Base-by-base conservation (phyloP, 2,113 vertebrate genomes). In the Verasper variegatus region DNA sequence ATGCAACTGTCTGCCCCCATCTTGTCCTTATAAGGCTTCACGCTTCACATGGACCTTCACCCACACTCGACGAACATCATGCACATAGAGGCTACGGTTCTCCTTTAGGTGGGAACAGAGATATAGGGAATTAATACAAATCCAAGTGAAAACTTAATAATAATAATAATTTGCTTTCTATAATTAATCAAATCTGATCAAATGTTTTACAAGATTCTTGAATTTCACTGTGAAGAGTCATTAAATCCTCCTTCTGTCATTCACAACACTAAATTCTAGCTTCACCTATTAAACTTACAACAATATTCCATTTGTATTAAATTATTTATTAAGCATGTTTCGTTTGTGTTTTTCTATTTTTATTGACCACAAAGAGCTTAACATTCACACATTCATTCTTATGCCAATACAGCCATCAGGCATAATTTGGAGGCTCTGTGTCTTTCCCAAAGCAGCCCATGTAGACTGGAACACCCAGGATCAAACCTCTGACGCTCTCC, bases 1-100 rank as follows among this genome's bases (percentile, higher is more conserved):
- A 31, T 27, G 62, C 23, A 49, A 68, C 74, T 42, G 59, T 72
- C 70, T 52, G 27, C 24, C 47, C 6, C 24, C 64, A 24, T 66
- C 52, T 71, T 73, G 21, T 68, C 64, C 57, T 63, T 59, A 54
- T 52, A 73, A 54, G n/a, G 10, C 57, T 45, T 8, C 42, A 62
- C 4, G 27, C 49, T 73, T 81, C 81, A 83, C 45, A 74, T 56
- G 75, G 56, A 61, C 65, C 64, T 21, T 70, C 57, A 27, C 55
- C 62, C 71, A 51, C 1, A 3, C 68, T 58, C 60, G 62, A 78
- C 23, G 52, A 64, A 79, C 54, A 71, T 68, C 63, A 77, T 13
- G 40, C 71, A 56, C 31, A 63, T 12, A 63, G 49, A 81, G 31
- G 82, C 80, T 2, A 24, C 24, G 55, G 9, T 68, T 58, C 40